Percentiles rank a stretch among this genome's conserved stretches.
Evolutionary conservation across 2,888 invertebrate genomes (phyloP).

Genomic region (Celastrina argiolus): DNA sequence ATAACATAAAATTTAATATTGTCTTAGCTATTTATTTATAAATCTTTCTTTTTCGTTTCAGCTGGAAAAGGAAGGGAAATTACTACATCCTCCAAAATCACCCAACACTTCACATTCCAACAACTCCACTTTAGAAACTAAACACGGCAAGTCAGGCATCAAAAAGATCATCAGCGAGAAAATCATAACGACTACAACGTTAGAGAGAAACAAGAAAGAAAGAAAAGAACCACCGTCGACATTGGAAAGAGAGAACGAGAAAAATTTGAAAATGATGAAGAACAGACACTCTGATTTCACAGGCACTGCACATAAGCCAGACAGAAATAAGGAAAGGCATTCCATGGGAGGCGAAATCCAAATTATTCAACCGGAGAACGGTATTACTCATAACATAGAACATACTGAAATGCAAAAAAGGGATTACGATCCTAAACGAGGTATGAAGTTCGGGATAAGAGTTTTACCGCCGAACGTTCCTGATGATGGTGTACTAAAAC

Average conservation of each 20-base stretch:
- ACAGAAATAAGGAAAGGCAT: constrained; percentile 59
- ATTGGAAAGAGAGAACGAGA: constrained; percentile 71
- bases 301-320: constrained; percentile 55
- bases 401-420: constrained; percentile 74
- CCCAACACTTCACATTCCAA: constrained; percentile 68
- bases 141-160: constrained; percentile 64
- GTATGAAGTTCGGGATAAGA: constrained; percentile 83
- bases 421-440: constrained; percentile 76
- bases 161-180: constrained; percentile 73
- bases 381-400: constrained; percentile 55
- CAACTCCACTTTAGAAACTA: constrained; percentile 70
- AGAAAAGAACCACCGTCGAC: constrained; percentile 62
- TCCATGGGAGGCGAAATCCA: constrained; percentile 62
- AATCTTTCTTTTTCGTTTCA: constrained; percentile 43
- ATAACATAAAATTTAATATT: too few species aligned
- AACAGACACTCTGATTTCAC: constrained; percentile 57
- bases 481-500: constrained; percentile 70
- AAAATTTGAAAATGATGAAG: constrained; percentile 64
- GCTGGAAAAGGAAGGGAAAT: constrained; percentile 72
- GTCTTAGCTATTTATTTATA: neutral
- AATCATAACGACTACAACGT: constrained; percentile 64
- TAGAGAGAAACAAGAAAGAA: constrained; percentile 70
- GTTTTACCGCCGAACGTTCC: constrained; percentile 79
- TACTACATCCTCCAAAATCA: constrained; percentile 65
- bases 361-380: constrained; percentile 65